These are phyloP conservation scores for Heliconius cydno DNA, from an alignment of 2,888 invertebrate genomes.

Conservation along the genomic window DNA sequence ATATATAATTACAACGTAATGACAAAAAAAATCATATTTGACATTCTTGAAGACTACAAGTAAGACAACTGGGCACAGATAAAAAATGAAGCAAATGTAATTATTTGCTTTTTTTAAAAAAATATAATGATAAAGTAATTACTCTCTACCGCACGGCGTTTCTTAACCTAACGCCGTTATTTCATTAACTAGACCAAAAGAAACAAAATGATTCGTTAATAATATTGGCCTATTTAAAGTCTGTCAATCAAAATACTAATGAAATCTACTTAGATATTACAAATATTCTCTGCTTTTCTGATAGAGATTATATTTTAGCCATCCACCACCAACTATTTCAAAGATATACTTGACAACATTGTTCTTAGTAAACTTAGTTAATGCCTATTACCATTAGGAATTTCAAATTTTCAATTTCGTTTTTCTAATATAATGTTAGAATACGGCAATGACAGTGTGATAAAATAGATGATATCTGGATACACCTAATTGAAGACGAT, in stretches of 20 bases:
- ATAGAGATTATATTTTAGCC: no score
- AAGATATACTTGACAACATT: background rate
- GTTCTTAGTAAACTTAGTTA: background rate
- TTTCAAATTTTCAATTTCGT: background rate
- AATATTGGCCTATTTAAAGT: no score
- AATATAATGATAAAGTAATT: no score
- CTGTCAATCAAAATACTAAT: no score
- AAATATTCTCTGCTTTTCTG: no score
- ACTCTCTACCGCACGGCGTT: no score
- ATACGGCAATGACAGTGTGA: background rate
- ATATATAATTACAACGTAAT: background rate
- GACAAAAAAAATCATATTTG: background rate
- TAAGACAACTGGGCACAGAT: background rate
- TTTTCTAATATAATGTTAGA: slow-evolving; percentile 8
- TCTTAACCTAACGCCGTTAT: no score
- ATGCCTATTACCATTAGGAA: background rate
- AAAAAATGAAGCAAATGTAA: background rate
- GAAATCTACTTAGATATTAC: no score
- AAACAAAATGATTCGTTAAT: no score
- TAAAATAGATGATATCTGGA: slow-evolving; percentile 19
- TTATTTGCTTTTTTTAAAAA: background rate
- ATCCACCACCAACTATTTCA: no score
- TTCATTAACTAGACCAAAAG: no score
- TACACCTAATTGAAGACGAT: slow-evolving; percentile 30
- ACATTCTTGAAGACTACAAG: background rate